Conservation (phyloP, 2,888 invertebrate species). For the Spilosoma lubricipeda region DNA sequence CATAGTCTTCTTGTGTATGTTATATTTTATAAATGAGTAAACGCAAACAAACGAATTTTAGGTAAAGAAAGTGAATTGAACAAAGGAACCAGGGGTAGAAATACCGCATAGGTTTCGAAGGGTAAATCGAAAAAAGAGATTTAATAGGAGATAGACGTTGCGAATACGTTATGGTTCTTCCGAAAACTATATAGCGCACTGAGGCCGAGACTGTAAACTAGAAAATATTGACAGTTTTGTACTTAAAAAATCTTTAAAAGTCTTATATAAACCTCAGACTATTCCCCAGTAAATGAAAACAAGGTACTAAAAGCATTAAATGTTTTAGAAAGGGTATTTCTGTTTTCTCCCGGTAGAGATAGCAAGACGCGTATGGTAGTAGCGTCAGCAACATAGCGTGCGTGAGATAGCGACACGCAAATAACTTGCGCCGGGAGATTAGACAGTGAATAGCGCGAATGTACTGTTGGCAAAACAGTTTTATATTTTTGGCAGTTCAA, state of each 20-base stretch:
- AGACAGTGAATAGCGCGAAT: slow-evolving; percentile 57
- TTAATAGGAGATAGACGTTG: no score
- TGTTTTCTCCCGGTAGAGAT: slow-evolving; percentile 48
- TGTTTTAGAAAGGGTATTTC: slow-evolving; percentile 54
- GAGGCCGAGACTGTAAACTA: no score
- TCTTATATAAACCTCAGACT: slow-evolving; percentile 14
- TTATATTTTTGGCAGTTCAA: slow-evolving; percentile 6
- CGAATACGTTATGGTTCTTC: no score
- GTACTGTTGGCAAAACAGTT: slow-evolving; percentile 53
- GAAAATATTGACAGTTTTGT: no score
- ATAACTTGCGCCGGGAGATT: slow-evolving; percentile 60
- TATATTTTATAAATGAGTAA: no score
- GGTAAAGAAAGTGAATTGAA: no score
- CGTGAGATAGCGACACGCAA: slow-evolving; percentile 61
- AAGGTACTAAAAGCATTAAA: slow-evolving; percentile 30
- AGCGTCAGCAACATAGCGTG: slow-evolving; percentile 60
- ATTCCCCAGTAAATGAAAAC: slow-evolving; percentile 43
- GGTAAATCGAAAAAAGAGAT: no score
- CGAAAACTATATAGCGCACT: no score
- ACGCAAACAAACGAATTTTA: no score
- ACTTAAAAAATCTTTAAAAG: neutral
- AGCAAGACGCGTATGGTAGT: slow-evolving; percentile 58
- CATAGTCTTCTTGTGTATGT: no score
- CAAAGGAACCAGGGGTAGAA: no score
- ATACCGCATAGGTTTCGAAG: no score